phyloP scores from a whole-genome alignment of 2,113 vertebrate genomes.

The Bothrops jararaca region DNA sequence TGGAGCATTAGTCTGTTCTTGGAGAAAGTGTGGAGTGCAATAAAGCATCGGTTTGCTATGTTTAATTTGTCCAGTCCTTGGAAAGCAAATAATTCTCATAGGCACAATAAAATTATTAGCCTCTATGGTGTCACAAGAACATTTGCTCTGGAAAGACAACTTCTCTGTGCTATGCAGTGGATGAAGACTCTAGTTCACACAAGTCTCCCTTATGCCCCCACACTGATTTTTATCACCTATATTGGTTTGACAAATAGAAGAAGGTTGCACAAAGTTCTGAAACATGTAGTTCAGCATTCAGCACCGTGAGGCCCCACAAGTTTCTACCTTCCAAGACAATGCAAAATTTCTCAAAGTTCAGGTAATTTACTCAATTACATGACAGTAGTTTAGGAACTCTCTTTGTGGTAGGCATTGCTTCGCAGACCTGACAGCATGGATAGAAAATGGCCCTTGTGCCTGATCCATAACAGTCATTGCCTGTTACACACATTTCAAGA shows the following conservation, averaged over 20 bases:
- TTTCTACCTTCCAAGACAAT: constrained; percentile 42
- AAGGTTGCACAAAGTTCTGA: background rate
- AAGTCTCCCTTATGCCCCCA: background rate
- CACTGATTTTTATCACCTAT: background rate
- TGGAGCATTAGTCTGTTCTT: background rate
- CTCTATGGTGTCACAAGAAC: background rate
- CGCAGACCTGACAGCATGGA: constrained; percentile 78
- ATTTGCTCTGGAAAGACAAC: background rate
- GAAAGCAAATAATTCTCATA: background rate
- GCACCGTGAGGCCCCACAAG: constrained; percentile 13
- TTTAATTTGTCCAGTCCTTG: background rate
- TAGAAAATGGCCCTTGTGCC: constrained; percentile 92
- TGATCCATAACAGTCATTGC: constrained; percentile 99
- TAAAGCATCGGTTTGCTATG: background rate
- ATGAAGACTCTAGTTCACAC: background rate
- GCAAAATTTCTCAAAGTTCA: constrained; percentile 81
- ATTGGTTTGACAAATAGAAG: background rate
- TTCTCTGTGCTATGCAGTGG: background rate
- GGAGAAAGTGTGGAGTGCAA: background rate
- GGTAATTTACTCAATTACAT: constrained; percentile 85
- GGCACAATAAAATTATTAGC: background rate
- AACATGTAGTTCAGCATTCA: background rate
- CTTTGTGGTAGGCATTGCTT: constrained; percentile 80
- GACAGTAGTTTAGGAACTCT: constrained; percentile 84
- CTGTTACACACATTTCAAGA: constrained; percentile 99